phyloP scores from a whole-genome alignment of 2,113 vertebrate genomes.

The Scatophagus argus region DNA sequence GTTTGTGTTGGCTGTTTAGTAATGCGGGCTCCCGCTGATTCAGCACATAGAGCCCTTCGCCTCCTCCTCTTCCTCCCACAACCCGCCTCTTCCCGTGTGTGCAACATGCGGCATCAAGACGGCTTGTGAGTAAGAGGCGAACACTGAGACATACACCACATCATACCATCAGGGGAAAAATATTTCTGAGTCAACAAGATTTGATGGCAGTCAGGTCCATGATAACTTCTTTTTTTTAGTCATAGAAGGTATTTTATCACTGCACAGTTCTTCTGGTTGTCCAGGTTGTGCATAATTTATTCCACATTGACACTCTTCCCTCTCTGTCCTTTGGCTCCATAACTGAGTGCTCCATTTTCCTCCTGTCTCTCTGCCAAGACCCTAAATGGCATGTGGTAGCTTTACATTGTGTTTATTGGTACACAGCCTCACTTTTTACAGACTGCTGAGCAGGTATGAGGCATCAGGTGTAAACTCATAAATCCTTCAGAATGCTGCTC shows the following conservation, averaged over 20 bases:
- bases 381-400: not conserved
- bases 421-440: constrained; percentile 17
- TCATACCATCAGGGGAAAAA: not conserved
- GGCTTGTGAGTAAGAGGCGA: not conserved
- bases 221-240: too few species aligned
- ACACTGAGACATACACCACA: not conserved
- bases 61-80: constrained; percentile 19
- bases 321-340: not conserved
- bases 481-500: constrained; percentile 9
- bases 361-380: constrained; percentile 1
- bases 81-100: not conserved
- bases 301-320: not conserved
- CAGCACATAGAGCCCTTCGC: constrained; percentile 8
- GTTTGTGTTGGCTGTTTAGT: not conserved
- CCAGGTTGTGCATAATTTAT: not conserved
- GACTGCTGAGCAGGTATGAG: constrained; percentile 24
- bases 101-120: not conserved
- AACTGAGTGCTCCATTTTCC: not conserved
- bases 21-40: not conserved
- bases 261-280: not conserved
- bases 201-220: not conserved
- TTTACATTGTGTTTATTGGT: constrained; percentile 14
- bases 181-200: not conserved
- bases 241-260: constrained; percentile 1
- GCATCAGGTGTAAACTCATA: constrained; percentile 17